A percentile compares a stretch with the other conserved stretches of the same genome.
These are phyloP conservation scores for Leucozona laternaria DNA, from an alignment of 2,888 invertebrate species.

Conservation along the genomic window DNA sequence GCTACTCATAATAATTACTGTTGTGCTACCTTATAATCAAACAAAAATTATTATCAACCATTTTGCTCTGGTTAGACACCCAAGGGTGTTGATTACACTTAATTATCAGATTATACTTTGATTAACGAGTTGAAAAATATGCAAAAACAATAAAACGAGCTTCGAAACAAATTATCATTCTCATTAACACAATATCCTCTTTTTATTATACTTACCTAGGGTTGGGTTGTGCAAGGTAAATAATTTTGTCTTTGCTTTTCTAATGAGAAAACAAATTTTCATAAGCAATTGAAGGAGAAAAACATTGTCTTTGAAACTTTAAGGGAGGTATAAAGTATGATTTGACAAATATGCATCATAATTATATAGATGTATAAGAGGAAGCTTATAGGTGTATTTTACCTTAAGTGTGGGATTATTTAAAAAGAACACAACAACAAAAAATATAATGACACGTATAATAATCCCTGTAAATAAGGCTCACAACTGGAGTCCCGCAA, in stretches of 20 bases:
- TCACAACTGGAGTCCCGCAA: no score
- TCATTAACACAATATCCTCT: conserved; percentile 17
- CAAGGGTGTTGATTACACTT: conserved; percentile 20
- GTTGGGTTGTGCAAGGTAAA: not conserved
- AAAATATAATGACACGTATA: no score
- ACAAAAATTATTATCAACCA: conserved; percentile 26
- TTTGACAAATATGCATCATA: no score
- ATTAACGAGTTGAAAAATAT: conserved; percentile 50
- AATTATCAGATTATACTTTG: conserved; percentile 51
- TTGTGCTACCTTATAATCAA: conserved; percentile 29
- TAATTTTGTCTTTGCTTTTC: not conserved
- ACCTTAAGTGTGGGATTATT: no score
- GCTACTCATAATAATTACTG: conserved; percentile 21
- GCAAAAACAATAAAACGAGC: conserved; percentile 48
- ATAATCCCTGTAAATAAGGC: no score
- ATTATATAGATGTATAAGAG: no score
- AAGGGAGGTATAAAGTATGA: not conserved
- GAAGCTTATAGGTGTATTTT: no score
- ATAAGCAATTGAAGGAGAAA: not conserved
- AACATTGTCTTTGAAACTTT: not conserved
- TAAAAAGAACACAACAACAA: no score
- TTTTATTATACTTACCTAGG: not conserved
- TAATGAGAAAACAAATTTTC: no score
- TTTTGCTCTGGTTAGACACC: conserved; percentile 1
- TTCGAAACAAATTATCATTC: conserved; percentile 30